A percentile compares a stretch with the other conserved stretches of the same genome.
Evolutionary conservation across 2,113 vertebrate genomes (phyloP).

Genomic region (Paraplagusia blochii): DNA sequence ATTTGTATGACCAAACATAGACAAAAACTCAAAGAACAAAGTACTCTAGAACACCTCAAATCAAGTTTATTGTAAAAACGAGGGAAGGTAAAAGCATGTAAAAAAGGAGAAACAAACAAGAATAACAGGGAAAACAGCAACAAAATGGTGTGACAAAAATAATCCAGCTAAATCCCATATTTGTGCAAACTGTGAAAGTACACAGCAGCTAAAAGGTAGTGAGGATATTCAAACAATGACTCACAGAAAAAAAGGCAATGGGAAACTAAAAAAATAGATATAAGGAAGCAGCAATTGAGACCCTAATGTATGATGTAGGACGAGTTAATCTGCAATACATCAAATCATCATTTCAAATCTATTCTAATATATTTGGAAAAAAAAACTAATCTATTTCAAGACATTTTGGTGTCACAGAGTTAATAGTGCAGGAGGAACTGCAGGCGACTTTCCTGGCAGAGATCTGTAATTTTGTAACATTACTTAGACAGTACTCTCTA

Average conservation of each 20-base stretch:
- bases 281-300: too few species aligned
- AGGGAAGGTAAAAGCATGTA: slow-evolving; percentile 49
- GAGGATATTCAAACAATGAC: slow-evolving; percentile 57
- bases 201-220: slow-evolving; percentile 44
- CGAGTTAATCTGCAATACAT: too few species aligned
- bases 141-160: slow-evolving; percentile 11
- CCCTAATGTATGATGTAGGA: too few species aligned
- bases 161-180: slow-evolving; percentile 31
- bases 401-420: slow-evolving; percentile 20
- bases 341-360: slow-evolving; percentile 42
- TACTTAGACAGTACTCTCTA: background rate
- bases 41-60: slow-evolving; percentile 18
- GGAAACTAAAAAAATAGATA: too few species aligned
- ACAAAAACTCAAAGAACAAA: too few species aligned
- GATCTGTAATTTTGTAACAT: background rate
- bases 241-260: too few species aligned
- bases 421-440: slow-evolving; percentile 35
- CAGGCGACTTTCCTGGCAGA: background rate
- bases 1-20: too few species aligned
- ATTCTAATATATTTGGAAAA: background rate
- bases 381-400: slow-evolving; percentile 13
- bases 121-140: background rate
- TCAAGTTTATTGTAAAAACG: slow-evolving; percentile 71
- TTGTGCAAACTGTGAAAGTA: slow-evolving; percentile 29
- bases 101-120: slow-evolving; percentile 18